Percentiles rank a stretch among this genome's conserved stretches.
Evolutionary conservation across 2,797 vertebrate genomes (phyloP).

Genomic region (Taenioides sp.): DNA sequence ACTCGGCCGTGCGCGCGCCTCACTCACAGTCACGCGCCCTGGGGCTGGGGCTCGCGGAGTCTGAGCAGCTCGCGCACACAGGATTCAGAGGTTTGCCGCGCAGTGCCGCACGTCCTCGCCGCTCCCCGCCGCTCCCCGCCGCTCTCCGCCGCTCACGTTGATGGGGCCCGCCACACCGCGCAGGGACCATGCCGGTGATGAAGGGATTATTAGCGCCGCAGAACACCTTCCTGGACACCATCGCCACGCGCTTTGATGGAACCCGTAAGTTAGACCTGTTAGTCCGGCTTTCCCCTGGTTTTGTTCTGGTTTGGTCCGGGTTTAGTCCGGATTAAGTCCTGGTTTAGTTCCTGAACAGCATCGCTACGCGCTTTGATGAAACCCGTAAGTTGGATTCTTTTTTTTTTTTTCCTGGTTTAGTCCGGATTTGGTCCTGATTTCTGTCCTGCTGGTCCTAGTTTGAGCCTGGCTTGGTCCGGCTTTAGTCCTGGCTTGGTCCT

Average conservation of each 20-base stretch:
- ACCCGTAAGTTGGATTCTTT: no score
- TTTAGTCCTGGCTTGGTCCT: no score
- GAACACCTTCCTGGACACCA: constrained; percentile 98
- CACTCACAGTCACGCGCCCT: constrained; percentile 27
- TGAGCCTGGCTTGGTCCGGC: no score
- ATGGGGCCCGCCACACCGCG: constrained; percentile 89
- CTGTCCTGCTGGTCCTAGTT: no score
- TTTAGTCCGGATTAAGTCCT: not conserved
- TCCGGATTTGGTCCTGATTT: not conserved
- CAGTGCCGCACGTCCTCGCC: constrained; percentile 48
- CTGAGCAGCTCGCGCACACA: constrained; percentile 15
- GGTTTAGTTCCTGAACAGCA: not conserved
- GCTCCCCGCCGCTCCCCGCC: constrained; percentile 33
- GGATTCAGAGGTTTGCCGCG: constrained; percentile 38
- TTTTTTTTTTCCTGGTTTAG: not conserved
- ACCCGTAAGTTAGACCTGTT: constrained; percentile 90
- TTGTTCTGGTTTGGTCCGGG: not conserved
- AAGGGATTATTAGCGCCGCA: constrained; percentile 98
- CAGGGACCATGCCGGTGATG: constrained; percentile 99
- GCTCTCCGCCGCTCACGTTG: constrained; percentile 80
- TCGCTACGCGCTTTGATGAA: no score
- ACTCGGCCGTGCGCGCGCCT: constrained; percentile 48
- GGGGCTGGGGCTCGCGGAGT: constrained; percentile 45
- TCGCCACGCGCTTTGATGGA: constrained; percentile 97
- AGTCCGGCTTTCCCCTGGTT: not conserved